These are phyloP conservation scores for Megalops cyprinoides DNA, from an alignment of 2,797 vertebrate genomes.

Conservation along the genomic window DNA sequence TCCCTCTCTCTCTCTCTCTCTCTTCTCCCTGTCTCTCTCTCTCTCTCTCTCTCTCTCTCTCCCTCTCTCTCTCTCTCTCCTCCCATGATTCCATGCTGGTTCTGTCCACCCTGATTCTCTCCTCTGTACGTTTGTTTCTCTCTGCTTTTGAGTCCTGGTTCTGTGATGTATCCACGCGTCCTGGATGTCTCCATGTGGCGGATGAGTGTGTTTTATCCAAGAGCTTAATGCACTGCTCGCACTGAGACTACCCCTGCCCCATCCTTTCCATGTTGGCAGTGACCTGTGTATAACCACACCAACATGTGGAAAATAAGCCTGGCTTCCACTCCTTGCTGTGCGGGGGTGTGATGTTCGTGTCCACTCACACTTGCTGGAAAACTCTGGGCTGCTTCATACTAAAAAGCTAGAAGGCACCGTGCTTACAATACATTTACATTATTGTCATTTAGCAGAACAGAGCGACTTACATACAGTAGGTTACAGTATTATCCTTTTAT, in stretches of 20 bases:
- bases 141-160: too few species aligned
- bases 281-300: too few species aligned
- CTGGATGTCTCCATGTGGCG: background rate
- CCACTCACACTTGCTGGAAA: too few species aligned
- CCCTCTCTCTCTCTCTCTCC: background rate
- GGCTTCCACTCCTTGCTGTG: background rate
- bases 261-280: background rate
- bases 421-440: too few species aligned
- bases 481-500: too few species aligned
- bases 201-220: background rate
- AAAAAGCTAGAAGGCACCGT: too few species aligned
- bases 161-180: background rate
- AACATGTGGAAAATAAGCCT: background rate
- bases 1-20: background rate
- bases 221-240: background rate
- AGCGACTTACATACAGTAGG: too few species aligned
- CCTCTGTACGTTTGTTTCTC: background rate
- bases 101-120: constrained; percentile 27
- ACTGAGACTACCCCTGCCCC: background rate
- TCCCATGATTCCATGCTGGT: too few species aligned
- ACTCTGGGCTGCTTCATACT: too few species aligned
- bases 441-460: too few species aligned
- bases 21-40: constrained; percentile 1
- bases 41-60: background rate
- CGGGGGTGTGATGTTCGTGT: background rate